A percentile compares a stretch with the other conserved stretches of the same genome.
These are phyloP conservation scores for Idaea biselata DNA, from an alignment of 2,888 invertebrate genomes.

Conservation along the genomic window DNA sequence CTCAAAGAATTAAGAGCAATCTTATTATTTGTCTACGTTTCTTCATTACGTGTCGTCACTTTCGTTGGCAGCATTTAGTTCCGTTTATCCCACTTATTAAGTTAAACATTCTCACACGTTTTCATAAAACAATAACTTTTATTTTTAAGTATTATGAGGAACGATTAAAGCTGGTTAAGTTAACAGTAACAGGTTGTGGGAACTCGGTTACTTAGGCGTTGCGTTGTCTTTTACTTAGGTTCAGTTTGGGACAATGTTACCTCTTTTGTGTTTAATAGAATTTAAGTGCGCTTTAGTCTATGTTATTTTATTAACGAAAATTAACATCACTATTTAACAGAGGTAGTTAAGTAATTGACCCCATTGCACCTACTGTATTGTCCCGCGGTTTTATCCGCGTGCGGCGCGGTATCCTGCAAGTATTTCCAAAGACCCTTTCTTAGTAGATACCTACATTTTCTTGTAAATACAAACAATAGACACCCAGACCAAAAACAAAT, in stretches of 20 bases:
- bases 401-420: too few species aligned
- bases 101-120: slow-evolving; percentile 79
- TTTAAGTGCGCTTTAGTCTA: background rate
- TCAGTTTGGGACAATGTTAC: slow-evolving; percentile 22
- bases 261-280: background rate
- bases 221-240: slow-evolving; percentile 37
- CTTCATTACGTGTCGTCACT: slow-evolving; percentile 54
- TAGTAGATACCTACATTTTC: too few species aligned
- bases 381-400: too few species aligned
- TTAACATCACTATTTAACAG: too few species aligned
- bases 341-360: too few species aligned
- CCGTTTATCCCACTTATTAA: slow-evolving; percentile 74
- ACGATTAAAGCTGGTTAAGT: slow-evolving; percentile 73
- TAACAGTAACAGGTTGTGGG: slow-evolving; percentile 76
- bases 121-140: slow-evolving; percentile 75
- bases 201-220: slow-evolving; percentile 59
- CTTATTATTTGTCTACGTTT: slow-evolving; percentile 39
- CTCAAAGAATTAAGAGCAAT: slow-evolving; percentile 42
- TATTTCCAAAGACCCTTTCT: too few species aligned
- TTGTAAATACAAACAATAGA: too few species aligned
- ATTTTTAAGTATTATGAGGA: slow-evolving; percentile 75
- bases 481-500: too few species aligned
- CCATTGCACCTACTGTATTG: too few species aligned
- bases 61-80: slow-evolving; percentile 59
- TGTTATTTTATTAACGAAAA: too few species aligned